A percentile compares a stretch with the other conserved stretches of the same genome.
Conservation (phyloP, 2,888 invertebrate genomes). For the Pseudococcus longispinus region DNA sequence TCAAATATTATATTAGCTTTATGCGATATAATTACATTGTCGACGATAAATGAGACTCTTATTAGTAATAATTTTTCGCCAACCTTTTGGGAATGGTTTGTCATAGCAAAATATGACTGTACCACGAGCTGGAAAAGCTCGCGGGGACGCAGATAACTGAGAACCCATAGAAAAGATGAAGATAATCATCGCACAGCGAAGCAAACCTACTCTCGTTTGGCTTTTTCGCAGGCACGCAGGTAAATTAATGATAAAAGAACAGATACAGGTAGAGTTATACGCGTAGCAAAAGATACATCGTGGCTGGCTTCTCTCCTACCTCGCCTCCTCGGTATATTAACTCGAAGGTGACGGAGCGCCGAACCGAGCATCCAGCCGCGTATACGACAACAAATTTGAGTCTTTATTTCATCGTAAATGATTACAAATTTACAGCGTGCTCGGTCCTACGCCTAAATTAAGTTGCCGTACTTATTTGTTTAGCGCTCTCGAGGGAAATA, state of each 20-base stretch:
- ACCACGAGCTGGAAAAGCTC: background rate
- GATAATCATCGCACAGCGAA: no score
- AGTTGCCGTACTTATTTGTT: conserved; percentile 13
- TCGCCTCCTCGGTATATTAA: background rate
- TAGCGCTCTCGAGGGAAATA: conserved; percentile 8
- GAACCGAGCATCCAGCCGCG: background rate
- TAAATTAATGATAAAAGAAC: background rate
- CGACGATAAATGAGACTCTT: background rate
- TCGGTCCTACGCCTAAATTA: conserved; percentile 9
- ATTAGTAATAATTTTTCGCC: background rate
- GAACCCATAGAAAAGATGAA: background rate
- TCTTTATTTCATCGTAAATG: conserved; percentile 22
- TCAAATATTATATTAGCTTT: no score
- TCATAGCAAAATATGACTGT: background rate
- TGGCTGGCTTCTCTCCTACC: background rate
- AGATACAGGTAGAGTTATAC: background rate
- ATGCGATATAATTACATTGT: no score
- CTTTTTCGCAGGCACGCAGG: background rate
- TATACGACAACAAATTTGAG: conserved; percentile 9
- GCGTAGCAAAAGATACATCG: background rate
- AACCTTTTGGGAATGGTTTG: background rate
- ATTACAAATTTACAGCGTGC: conserved; percentile 5
- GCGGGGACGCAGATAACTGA: background rate
- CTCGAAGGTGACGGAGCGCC: background rate
- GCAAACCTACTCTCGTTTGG: no score